Evolutionary conservation across 2,888 invertebrate species (phyloP), one percentile per base, ranked within the genome.

Genomic region (Conus canariensis): DNA sequence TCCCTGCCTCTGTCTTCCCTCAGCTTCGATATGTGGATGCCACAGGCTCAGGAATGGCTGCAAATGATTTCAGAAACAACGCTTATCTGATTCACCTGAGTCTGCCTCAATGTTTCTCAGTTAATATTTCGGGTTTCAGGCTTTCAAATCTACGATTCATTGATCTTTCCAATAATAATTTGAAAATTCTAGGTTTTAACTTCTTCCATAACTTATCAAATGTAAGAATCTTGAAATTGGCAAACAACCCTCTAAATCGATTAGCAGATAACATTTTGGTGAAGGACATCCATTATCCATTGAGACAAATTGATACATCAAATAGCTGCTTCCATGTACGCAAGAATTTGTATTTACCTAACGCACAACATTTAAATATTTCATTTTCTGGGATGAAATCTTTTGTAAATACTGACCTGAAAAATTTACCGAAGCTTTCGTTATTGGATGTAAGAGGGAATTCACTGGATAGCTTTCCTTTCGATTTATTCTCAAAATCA

Each of bases 1-100:
- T 58, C 19, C 9, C 82, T 83, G 82, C 58, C 19, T 16, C 56
- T 6, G 16, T 22, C 82, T 83, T 83, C 56, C 19, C 58, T 58
- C 82, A 56, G 9, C 82, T 83, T 56, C 82, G 82, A 22, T 83
- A 83, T 7, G 10, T 83, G 22, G 82, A 83, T 83, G 82, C 56
- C 9, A 56, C 82, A 58, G 58, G 58, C 5, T 83, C 82, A 22
- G 22, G 82, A 58, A 58, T 83, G 19, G 7, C 10, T 19, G 58
- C 58, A 25, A 83, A 56, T 22, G 58, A 83, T 19, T 58, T 83
- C 7, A 83, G 19, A 7, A 16, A 19, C 14, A 83, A 83, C 10
- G 25, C 7, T 7, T 83, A 83, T 58, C 82, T 83, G 16, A 56
- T 83, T 83, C 19, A 58, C 22, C 58, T 83, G 10, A 22, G 19